These are phyloP conservation scores for Schizothorax lantsangensis DNA, from an alignment of 2,797 vertebrate genomes.

Conservation along the genomic window DNA sequence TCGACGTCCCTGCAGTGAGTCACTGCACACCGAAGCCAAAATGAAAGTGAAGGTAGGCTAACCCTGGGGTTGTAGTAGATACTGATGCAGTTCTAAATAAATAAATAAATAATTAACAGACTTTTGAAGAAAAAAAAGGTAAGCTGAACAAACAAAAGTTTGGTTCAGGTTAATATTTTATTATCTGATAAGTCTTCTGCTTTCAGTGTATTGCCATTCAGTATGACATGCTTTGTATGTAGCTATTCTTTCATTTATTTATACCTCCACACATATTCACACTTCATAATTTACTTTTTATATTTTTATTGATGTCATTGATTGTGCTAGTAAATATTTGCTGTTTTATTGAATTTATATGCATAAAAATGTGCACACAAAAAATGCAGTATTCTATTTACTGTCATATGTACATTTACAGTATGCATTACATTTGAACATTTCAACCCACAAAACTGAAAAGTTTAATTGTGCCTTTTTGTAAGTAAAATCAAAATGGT, in stretches of 20 bases:
- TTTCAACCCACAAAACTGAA: neutral
- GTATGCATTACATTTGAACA: neutral
- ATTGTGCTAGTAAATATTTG: neutral
- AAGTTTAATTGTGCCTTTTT: neutral
- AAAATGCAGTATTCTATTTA: neutral
- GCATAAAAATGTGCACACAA: neutral
- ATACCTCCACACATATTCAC: no score
- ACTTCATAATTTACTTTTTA: neutral
- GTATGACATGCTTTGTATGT: neutral
- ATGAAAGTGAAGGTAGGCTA: constrained; percentile 33
- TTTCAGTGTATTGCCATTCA: neutral
- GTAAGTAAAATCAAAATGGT: neutral
- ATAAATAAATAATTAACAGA: neutral
- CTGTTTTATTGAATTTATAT: neutral
- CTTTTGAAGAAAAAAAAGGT: neutral
- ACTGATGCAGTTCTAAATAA: neutral
- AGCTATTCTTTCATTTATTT: neutral
- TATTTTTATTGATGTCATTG: neutral
- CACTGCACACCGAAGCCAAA: neutral
- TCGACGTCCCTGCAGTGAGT: constrained; percentile 66
- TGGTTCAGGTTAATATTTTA: constrained; percentile 36
- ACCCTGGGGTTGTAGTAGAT: neutral
- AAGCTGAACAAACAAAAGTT: constrained; percentile 25
- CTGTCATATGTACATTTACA: neutral
- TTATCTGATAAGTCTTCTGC: neutral